Evolutionary conservation across 2,797 vertebrate species (phyloP).

Genomic region (Tadarida brasiliensis): DNA sequence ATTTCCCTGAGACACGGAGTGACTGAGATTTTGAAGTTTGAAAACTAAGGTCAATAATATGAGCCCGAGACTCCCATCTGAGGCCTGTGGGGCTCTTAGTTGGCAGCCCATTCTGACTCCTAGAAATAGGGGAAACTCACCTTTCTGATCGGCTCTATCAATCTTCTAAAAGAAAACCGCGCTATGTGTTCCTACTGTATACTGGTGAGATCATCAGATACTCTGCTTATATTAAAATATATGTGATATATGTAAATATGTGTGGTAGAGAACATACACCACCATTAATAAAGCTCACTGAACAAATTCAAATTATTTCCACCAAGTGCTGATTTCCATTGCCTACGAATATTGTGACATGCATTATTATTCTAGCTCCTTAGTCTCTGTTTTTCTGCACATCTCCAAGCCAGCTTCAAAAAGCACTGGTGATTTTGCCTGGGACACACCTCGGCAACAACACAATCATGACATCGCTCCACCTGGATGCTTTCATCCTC

Average conservation of each 20-base stretch:
- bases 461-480: background rate
- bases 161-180: background rate
- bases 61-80: background rate
- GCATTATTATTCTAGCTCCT: background rate
- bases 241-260: accelerated
- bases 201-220: background rate
- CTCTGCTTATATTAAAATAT: background rate
- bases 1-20: background rate
- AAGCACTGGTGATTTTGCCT: background rate
- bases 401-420: background rate
- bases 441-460: background rate
- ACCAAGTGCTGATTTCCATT: background rate
- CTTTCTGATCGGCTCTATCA: background rate
- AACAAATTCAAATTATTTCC: background rate
- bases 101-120: background rate
- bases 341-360: background rate
- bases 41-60: background rate
- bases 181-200: background rate
- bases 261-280: background rate
- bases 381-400: background rate
- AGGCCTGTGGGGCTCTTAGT: accelerated
- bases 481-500: background rate
- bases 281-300: background rate
- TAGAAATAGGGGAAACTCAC: background rate
- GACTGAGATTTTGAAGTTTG: background rate